Percentiles rank a stretch among this genome's conserved stretches.
Evolutionary conservation across 2,797 vertebrate species (phyloP).

Genomic region (Hippoglossus hippoglossus): DNA sequence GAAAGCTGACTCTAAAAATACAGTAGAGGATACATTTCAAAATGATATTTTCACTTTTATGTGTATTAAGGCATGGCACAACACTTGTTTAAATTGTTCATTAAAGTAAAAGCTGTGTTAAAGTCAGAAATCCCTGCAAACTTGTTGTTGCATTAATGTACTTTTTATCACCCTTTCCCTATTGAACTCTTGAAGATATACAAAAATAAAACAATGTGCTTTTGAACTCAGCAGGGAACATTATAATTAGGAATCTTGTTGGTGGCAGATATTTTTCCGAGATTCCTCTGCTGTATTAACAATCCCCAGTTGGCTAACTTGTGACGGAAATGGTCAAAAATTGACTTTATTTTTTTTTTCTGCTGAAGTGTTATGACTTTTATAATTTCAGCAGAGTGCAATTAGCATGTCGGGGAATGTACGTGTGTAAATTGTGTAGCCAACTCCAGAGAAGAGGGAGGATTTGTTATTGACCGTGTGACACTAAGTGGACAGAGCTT

Average conservation of each 20-base stretch:
- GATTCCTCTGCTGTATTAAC: neutral
- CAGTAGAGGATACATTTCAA: too few species aligned
- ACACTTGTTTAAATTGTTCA: neutral
- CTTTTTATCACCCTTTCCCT: neutral
- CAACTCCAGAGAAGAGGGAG: slow-evolving; percentile 7
- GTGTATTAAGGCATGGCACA: neutral
- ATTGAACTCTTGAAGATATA: neutral
- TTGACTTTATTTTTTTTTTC: neutral
- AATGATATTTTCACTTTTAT: neutral
- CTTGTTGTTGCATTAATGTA: neutral
- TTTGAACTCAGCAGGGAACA: slow-evolving; percentile 14
- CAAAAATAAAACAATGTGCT: neutral
- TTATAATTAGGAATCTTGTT: slow-evolving; percentile 23
- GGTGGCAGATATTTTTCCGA: neutral
- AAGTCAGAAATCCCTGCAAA: slow-evolving; percentile 1
- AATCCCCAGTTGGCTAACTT: slow-evolving; percentile 18
- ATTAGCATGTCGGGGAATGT: neutral
- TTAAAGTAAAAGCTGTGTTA: neutral
- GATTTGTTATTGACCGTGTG: slow-evolving; percentile 8
- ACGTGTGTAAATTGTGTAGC: slow-evolving; percentile 2
- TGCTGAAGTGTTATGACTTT: neutral
- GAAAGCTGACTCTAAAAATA: neutral
- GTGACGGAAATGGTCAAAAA: neutral
- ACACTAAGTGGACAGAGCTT: slow-evolving; percentile 6
- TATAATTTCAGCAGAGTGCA: slow-evolving; percentile 9